These are phyloP conservation scores for Oreortyx pictus DNA, from an alignment of 2,797 vertebrate genomes.

Conservation along the genomic window DNA sequence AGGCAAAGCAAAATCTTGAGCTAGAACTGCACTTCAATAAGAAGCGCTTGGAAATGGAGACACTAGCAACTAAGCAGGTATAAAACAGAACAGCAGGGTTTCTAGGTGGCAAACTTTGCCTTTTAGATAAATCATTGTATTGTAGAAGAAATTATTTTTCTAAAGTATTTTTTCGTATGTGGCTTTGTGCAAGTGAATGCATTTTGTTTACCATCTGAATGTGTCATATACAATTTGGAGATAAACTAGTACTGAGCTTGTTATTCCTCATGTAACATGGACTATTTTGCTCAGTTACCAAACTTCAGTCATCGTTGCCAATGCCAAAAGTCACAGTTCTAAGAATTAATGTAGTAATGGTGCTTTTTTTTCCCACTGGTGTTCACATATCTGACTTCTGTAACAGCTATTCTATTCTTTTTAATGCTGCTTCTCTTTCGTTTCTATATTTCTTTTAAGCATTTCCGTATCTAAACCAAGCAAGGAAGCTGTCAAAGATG, in stretches of 20 bases:
- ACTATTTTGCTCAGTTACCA: background rate
- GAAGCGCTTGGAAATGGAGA: constrained; percentile 90
- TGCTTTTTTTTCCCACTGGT: background rate
- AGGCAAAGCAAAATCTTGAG: constrained; percentile 87
- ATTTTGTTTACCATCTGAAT: background rate
- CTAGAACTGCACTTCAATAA: constrained; percentile 87
- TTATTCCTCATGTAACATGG: background rate
- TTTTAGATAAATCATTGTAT: background rate
- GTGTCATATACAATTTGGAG: background rate
- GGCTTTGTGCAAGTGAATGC: background rate
- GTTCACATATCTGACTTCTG: background rate
- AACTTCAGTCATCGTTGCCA: background rate
- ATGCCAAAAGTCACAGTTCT: background rate
- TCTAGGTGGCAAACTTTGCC: background rate
- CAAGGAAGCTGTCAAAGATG: background rate
- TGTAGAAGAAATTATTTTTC: background rate
- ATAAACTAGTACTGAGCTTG: background rate
- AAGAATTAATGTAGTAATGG: background rate
- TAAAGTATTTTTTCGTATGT: background rate
- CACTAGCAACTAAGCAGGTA: constrained; percentile 87
- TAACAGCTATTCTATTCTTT: background rate
- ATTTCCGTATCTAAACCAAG: background rate
- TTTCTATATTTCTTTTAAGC: background rate
- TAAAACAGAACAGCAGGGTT: too few relatives aligned
- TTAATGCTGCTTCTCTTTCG: background rate